Base-by-base conservation (phyloP, 2,113 vertebrate species). In the Nyctibius bracteatus region DNA sequence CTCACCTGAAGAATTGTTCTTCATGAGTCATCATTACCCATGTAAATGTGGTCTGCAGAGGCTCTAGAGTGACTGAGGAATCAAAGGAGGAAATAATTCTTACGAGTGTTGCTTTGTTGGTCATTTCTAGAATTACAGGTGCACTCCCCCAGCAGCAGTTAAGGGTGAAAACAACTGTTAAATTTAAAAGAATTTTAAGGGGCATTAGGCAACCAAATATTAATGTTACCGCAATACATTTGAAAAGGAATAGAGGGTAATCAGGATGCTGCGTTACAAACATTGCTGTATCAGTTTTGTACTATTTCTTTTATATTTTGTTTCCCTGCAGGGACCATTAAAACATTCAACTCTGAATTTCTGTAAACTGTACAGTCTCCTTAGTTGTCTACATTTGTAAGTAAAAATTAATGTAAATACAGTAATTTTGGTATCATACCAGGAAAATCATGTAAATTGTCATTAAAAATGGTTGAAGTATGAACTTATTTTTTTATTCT, bases 371-470 rank as follows among this genome's bases (percentile, higher is more conserved):
- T 88, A n/a, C 16, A 20, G 7, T 68, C 30, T 86, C 27, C 46
- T 65, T 77, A 70, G 28, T 70, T 92, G 15, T 65, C 54, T 93
- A 37, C 23, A 46, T 54, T 77, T 96, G 16, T 65, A 70, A 90
- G 20, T 68, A 68, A 91, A 89, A 85, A 7, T 13, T 44, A 44
- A 49, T 65, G 30, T 77, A 68, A 61, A 86, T 82, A 52, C 74
- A 77, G 15, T 41, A 39, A 62, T 83, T 95, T 81, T 78, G 37
- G 70, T n/a, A 51, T 65, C 14, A 24, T 73, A 77, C 20, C 13
- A 51, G 47, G 58, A 88, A 94, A 74, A 78, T 70, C 0, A 17
- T 58, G 33, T 58, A 84, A 62, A 62, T 78, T 11, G 7, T 83
- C 27, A 86, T 86, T 81, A 70, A 54, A 85, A 78, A 37, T 70